Conservation (phyloP, 2,797 vertebrate species). For the Perodicticus potto region DNA sequence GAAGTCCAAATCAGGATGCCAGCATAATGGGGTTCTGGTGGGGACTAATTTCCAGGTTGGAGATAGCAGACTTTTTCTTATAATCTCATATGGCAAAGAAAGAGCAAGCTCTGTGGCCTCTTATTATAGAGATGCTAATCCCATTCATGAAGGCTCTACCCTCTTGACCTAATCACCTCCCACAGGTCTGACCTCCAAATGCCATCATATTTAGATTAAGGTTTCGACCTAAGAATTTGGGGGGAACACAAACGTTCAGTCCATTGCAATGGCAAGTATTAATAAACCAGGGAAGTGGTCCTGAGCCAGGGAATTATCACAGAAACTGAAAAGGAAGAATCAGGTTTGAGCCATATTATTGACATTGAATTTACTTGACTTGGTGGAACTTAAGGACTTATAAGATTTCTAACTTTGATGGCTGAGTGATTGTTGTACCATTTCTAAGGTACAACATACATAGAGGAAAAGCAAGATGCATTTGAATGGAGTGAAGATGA, state of each 20-base stretch:
- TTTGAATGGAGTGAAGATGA: background rate
- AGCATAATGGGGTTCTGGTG: background rate
- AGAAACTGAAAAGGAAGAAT: slow-evolving; percentile 42
- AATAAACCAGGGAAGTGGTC: background rate
- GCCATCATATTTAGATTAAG: background rate
- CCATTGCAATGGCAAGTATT: background rate
- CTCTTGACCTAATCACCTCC: background rate
- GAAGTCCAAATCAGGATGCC: background rate
- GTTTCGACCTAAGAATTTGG: background rate
- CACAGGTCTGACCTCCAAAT: background rate
- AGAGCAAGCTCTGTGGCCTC: background rate
- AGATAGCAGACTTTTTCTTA: background rate
- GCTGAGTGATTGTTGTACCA: background rate
- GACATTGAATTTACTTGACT: slow-evolving; percentile 2
- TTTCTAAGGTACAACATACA: background rate
- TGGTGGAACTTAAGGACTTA: background rate
- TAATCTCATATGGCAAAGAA: background rate
- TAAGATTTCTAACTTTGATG: background rate
- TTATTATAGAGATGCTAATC: background rate
- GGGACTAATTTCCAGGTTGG: background rate
- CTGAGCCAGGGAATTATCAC: background rate
- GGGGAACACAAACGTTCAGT: background rate
- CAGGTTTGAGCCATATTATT: background rate
- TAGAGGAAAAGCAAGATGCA: background rate
- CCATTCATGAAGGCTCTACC: background rate